Evolutionary conservation across 2,888 invertebrate genomes (phyloP).

Genomic region (Zele albiditarsus): DNA sequence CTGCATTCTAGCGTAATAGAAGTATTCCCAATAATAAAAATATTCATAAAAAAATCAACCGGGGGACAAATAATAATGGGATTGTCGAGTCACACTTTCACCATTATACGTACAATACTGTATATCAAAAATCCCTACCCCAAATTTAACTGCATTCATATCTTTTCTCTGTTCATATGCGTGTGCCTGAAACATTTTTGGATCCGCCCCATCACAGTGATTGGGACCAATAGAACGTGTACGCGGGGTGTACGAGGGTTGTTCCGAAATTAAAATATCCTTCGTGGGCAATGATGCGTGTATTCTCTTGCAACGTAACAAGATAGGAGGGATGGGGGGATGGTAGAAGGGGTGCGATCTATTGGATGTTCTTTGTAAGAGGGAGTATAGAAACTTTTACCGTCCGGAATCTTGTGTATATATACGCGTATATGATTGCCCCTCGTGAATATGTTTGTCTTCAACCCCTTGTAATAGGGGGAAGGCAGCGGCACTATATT

Average conservation of each 20-base stretch:
- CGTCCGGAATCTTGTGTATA: constrained; percentile 4
- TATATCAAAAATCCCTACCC: constrained; percentile 11
- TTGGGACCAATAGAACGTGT: constrained; percentile 54
- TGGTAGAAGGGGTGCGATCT: background rate
- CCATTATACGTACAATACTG: background rate
- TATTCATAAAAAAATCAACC: background rate
- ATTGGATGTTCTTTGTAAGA: constrained; percentile 1
- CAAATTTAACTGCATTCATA: constrained; percentile 16
- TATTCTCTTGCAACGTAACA: constrained; percentile 43
- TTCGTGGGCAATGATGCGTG: constrained; percentile 58
- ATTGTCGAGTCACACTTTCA: constrained; percentile 11
- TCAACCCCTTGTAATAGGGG: constrained; percentile 32
- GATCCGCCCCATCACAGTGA: constrained; percentile 57
- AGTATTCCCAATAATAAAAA: background rate
- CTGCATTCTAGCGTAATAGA: too few species aligned
- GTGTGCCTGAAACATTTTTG: constrained; percentile 13
- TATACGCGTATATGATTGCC: background rate
- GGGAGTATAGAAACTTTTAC: constrained; percentile 9
- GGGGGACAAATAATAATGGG: background rate
- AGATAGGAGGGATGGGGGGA: constrained; percentile 17
- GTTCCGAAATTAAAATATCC: constrained; percentile 63
- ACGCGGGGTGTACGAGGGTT: constrained; percentile 49
- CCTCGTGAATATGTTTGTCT: constrained; percentile 15
- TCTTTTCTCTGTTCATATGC: constrained; percentile 13
- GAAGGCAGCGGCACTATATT: background rate